Conservation (phyloP, 2,888 invertebrate species). For the Tinea trinotella region DNA sequence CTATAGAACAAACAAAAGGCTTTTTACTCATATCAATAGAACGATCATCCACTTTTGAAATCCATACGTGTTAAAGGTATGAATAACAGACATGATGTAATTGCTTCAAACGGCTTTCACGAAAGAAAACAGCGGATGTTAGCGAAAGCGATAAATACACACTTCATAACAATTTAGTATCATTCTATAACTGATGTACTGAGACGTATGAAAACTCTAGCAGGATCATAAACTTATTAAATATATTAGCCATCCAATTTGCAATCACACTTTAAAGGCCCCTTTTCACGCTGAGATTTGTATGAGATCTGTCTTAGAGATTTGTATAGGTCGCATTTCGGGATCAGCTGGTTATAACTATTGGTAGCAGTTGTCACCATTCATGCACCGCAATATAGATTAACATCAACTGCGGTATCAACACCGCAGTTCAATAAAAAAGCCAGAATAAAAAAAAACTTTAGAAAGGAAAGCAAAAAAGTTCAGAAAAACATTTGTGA, state of each 20-base stretch:
- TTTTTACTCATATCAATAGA: background rate
- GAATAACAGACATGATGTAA: slow-evolving; percentile 12
- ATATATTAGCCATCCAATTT: background rate
- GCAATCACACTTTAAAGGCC: too few species aligned
- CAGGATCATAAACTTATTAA: background rate
- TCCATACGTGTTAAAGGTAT: background rate
- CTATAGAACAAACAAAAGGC: background rate
- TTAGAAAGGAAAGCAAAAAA: too few species aligned
- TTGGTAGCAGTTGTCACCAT: too few species aligned
- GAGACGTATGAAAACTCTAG: background rate
- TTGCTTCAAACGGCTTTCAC: slow-evolving; percentile 15
- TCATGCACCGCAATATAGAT: too few species aligned
- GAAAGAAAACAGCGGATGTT: slow-evolving; percentile 14
- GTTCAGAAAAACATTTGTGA: too few species aligned
- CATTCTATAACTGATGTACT: background rate
- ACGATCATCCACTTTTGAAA: background rate
- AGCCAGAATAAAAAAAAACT: too few species aligned
- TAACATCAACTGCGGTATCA: too few species aligned
- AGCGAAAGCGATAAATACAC: slow-evolving; percentile 9
- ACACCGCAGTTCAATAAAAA: too few species aligned
- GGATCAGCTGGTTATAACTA: too few species aligned
- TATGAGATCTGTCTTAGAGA: too few species aligned
- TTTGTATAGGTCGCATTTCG: too few species aligned
- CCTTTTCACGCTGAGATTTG: too few species aligned
- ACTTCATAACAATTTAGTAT: slow-evolving; percentile 6